Evolutionary conservation across 2,113 vertebrate species (phyloP).

Genomic region (Potamarius usumacintae): DNA sequence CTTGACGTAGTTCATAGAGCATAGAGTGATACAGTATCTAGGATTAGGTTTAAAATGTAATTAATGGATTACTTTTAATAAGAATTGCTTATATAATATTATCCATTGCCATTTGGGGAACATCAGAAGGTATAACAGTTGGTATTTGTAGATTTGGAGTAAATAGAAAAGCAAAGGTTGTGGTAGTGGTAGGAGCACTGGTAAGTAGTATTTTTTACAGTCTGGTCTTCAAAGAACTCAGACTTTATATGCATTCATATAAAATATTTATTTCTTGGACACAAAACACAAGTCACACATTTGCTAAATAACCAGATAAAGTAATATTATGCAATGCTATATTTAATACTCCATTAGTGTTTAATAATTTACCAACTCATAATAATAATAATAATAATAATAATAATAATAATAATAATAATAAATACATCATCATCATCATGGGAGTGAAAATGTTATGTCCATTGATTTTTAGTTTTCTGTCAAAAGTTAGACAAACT

Average conservation of each 20-base stretch:
- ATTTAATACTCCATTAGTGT: constrained; percentile 25
- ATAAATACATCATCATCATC: no score
- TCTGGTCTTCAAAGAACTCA: neutral
- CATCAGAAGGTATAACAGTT: neutral
- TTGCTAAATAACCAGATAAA: constrained; percentile 61
- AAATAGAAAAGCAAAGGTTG: neutral
- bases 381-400: neutral
- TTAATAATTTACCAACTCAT: neutral
- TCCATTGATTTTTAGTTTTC: neutral
- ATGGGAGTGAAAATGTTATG: neutral
- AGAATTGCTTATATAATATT: neutral
- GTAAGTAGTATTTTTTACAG: neutral
- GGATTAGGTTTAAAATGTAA: neutral
- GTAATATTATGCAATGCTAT: constrained; percentile 15
- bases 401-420: neutral
- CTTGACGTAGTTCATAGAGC: constrained; percentile 46
- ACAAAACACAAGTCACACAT: constrained; percentile 58
- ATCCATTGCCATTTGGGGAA: neutral
- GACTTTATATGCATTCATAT: neutral
- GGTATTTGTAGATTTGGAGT: neutral
- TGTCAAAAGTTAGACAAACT: neutral
- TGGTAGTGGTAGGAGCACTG: neutral
- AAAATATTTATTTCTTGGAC: constrained; percentile 64
- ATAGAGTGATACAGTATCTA: neutral
- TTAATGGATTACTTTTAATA: neutral